Evolutionary conservation across 2,113 vertebrate genomes (phyloP), one percentile per base, ranked within the genome.

Genomic region (Octodon degus): DNA sequence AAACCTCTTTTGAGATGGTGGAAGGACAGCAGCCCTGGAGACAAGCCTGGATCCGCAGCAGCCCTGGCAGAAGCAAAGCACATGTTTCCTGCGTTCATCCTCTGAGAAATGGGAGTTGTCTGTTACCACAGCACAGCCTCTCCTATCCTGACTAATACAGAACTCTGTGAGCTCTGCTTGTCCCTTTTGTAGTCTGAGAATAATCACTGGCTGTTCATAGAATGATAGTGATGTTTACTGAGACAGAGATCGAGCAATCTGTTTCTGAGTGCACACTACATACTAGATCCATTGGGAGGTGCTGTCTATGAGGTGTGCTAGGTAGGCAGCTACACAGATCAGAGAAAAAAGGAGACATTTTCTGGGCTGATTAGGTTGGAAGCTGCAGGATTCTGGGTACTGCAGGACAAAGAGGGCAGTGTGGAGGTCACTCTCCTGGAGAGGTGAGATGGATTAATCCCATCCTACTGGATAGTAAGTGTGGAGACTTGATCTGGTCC

Each of bases 341-440:
- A 95, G 43, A 92, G 43, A 82, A 91, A 88, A 92, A 86, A 92
- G 65, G 24, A 74, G 17, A 67, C 55, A 63, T 84, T 37, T 13
- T 9, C 55, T 34, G 90, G 22, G 55, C 37, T 91, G 62, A 79
- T 72, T 47, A 72, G 34, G 72, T 74, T 62, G 89, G 24, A 6
- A 19, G 62, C 58, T 11, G 74, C 62, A 80, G 40, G 91, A 68
- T 55, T 47, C 32, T 4, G 65, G 25, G 8, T 43, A 67, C 65
- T 80, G 67, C 16, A 16, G 16, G 55, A 40, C 76, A n/a, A 76
- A 79, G 67, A 83, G 47, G 58, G 13, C 9, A 43, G 68, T 25
- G 32, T 79, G 53, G 43, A 72, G 72, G n/a, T 81, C n/a, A 77
- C 50, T 55, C 37, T 30, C 22, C 27, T 55, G 37, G 27, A 89